Evolutionary conservation across 2,888 invertebrate genomes (phyloP).

Genomic region (Orthosia gracilis): DNA sequence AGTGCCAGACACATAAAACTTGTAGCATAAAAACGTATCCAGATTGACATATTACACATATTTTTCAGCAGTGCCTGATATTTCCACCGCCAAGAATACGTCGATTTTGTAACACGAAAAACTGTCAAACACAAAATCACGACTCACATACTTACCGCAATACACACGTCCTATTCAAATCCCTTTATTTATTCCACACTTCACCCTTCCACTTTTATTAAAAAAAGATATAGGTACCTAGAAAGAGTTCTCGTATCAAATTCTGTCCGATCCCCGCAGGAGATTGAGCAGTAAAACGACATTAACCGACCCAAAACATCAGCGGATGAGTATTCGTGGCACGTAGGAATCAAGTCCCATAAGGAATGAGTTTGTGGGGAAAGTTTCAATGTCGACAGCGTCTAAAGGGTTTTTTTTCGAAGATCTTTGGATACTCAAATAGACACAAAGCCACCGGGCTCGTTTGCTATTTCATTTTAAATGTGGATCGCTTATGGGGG

Average conservation of each 20-base stretch:
- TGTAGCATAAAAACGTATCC: too few relatives aligned
- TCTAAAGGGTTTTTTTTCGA: conserved; percentile 74
- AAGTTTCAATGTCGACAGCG: conserved; percentile 81
- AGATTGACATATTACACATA: too few relatives aligned
- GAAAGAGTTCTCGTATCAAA: conserved; percentile 75
- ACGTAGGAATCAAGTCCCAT: conserved; percentile 83
- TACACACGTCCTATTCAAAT: conserved; percentile 21
- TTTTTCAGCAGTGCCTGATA: too few relatives aligned
- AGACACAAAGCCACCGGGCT: conserved; percentile 76
- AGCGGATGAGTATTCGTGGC: conserved; percentile 79
- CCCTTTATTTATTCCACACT: conserved; percentile 34
- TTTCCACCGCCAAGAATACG: background rate
- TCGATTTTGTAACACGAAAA: background rate
- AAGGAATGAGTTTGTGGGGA: conserved; percentile 80
- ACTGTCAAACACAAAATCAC: conserved; percentile 7
- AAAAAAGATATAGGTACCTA: conserved; percentile 59
- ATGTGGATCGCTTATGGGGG: conserved; percentile 80
- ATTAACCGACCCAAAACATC: conserved; percentile 78
- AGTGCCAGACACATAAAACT: too few relatives aligned
- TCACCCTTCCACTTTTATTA: conserved; percentile 59
- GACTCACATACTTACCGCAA: background rate
- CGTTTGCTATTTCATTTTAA: conserved; percentile 84
- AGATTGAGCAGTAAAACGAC: conserved; percentile 82
- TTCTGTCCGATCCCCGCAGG: conserved; percentile 73
- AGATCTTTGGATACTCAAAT: conserved; percentile 71